A percentile compares a stretch with the other conserved stretches of the same genome.
Conservation (phyloP, 2,113 vertebrate species). For the Oreamnos americanus region DNA sequence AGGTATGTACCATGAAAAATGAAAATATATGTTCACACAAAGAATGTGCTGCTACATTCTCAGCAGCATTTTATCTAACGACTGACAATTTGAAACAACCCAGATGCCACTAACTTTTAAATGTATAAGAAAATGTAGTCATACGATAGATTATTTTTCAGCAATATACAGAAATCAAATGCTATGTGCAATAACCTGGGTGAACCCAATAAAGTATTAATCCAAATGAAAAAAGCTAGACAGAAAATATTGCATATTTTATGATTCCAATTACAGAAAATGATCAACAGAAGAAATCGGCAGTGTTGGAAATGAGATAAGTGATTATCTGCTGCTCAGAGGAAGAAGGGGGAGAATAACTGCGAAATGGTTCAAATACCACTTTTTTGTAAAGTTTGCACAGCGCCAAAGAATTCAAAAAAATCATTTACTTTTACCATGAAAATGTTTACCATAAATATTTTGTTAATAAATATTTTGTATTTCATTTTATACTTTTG, state of each 20-base stretch:
- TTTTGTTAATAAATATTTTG: neutral
- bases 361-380: neutral
- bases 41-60: neutral
- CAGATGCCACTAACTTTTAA: neutral
- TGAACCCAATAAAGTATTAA: neutral
- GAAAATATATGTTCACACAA: neutral
- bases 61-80: rapidly evolving
- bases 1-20: neutral
- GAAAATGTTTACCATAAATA: neutral
- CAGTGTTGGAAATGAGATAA: neutral
- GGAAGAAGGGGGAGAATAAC: neutral
- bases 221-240: neutral
- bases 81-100: neutral
- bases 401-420: neutral
- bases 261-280: neutral
- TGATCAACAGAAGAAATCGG: neutral
- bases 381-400: neutral
- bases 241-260: neutral
- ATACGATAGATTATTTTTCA: neutral
- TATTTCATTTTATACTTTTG: neutral
- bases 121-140: neutral
- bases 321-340: neutral
- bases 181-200: neutral
- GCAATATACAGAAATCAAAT: neutral
- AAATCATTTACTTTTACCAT: neutral